Evolutionary conservation across 2,113 vertebrate species (phyloP), one percentile per base, ranked within the genome.

Genomic region (Caloenas nicobarica): DNA sequence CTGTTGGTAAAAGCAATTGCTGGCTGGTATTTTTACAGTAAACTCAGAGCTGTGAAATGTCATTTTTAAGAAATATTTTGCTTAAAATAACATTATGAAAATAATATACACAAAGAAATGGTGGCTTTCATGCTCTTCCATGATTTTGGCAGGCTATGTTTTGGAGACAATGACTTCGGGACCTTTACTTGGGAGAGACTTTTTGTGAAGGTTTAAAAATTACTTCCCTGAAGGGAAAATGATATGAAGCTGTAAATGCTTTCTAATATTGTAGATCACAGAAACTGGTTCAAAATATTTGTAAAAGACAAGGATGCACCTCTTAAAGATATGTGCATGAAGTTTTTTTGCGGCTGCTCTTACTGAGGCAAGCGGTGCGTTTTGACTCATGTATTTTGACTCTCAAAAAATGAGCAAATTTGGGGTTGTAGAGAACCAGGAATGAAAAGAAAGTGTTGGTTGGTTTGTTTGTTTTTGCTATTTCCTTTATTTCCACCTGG

Each of bases 1-100:
- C 77, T 91, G n/a, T 11, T 80, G 80, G 60, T 82, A 38, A 81
- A 94, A 97, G 81, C 93, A 97, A 89, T 92, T 82, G 77, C 64
- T 81, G 86, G 50, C 87, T 95, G 81, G 72, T 70, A 93, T 88
- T 80, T 93, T 89, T 68, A 79, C 76, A 85, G 81, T 69, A 77
- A 77, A 69, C 79, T 87, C 69, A 82, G 89, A 95, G 68, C 56
- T 91, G 56, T 18, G 58, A 81, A 91, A 93, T 86, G 56, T 51
- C 29, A 85, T 85, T 93, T 96, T 70, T 83, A 46, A 91, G 85
- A 82, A 95, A 94, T 62, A 70, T 16, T 92, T 85, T 44, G 21
- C 61, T 84, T 96, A 80, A 94, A 94, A 81, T 84, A 61, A 17
- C 16, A 25, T 58, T 44, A 51, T 85, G 81, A 31, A 68, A 72